Evolutionary conservation across 1,140 invertebrate genomes (phyloP), one percentile per base, ranked within the genome.

Genomic region (Drosophila ercepeae): DNA sequence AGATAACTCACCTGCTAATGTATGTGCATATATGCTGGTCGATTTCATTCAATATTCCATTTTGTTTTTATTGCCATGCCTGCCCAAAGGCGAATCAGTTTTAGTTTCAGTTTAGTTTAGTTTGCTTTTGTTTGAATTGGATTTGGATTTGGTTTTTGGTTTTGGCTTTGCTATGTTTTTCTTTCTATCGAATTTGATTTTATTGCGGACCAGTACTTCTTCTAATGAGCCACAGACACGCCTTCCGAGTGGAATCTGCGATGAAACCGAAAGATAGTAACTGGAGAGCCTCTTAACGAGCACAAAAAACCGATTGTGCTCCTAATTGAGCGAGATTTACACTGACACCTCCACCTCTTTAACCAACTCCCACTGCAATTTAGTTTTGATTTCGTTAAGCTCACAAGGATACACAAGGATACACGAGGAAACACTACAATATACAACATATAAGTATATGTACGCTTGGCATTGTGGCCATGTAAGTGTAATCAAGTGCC

Each of bases 11-110:
- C 81, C 78, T 64, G 61, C 59, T 88, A 84, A 81, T 88, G 70
- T 88, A 84, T 84, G 79, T 81, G 81, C 81, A 84, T 84, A 84
- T 54, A 68, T 55, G 65, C 74, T 36, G 48, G 60, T 70, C 63
- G 55, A 52, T 50, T 86, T 86, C 76, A 84, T 73, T 84, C 82
- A 84, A 76, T 84, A 81, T 81, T 76, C 81, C 81, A 84, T 88
- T 54, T 74, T 86, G 76, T 58, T 60, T 71, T 67, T 64, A 64
- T 64, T 67, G 59, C 18, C 27, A 32, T 60, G 44, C 32, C 39
- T 42, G 39, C 39, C 39, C 39, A 42, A 11, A 13, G 36, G 36
- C 36, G 39, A 29, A n/a, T 13, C 13, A 25, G n/a, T 25, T 48
- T 58, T 50, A 50, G 34, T 60, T 67, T 16, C n/a, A 45, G 19